phyloP scores from a whole-genome alignment of 1,140 invertebrate species.

The Caenorhabditis latens region DNA sequence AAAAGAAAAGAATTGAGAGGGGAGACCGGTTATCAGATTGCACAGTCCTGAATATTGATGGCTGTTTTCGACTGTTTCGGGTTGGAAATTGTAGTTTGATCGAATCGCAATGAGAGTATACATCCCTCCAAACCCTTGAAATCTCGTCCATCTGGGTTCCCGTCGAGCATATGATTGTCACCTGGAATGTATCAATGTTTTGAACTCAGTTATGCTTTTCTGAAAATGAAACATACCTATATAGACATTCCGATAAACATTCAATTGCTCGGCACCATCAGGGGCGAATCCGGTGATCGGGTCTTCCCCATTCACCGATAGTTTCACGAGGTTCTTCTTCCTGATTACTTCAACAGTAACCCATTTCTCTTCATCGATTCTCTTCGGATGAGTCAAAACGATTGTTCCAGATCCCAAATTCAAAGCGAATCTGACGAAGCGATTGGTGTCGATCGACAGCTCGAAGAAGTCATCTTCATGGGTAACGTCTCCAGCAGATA shows the following conservation, averaged over 20 bases:
- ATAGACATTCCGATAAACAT: conserved; percentile 48
- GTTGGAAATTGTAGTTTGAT: conserved; percentile 14
- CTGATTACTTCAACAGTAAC: conserved; percentile 45
- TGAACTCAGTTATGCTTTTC: background rate
- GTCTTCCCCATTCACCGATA: conserved; percentile 39
- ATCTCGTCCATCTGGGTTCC: background rate
- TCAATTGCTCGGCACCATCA: conserved; percentile 53
- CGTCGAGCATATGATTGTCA: conserved; percentile 3
- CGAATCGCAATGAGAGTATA: conserved; percentile 12
- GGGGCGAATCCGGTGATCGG: conserved; percentile 44
- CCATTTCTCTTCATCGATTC: conserved; percentile 40
- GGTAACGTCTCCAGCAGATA: conserved; percentile 37
- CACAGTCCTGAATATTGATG: conserved; percentile 42
- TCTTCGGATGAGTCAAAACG: conserved; percentile 45
- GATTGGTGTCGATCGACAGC: conserved; percentile 9
- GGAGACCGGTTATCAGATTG: conserved; percentile 22
- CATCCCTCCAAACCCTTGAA: conserved; percentile 12
- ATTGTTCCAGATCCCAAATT: conserved; percentile 54
- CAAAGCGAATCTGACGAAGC: conserved; percentile 7
- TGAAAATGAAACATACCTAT: background rate
- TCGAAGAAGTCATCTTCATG: conserved; percentile 57
- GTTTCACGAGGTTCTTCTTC: conserved; percentile 29
- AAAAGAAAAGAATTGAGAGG: background rate
- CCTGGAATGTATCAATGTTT: background rate
- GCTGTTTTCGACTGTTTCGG: conserved; percentile 25